A percentile compares a stretch with the other conserved stretches of the same genome.
Evolutionary conservation across 2,888 invertebrate genomes (phyloP).

Genomic region (Trichacis sp.): DNA sequence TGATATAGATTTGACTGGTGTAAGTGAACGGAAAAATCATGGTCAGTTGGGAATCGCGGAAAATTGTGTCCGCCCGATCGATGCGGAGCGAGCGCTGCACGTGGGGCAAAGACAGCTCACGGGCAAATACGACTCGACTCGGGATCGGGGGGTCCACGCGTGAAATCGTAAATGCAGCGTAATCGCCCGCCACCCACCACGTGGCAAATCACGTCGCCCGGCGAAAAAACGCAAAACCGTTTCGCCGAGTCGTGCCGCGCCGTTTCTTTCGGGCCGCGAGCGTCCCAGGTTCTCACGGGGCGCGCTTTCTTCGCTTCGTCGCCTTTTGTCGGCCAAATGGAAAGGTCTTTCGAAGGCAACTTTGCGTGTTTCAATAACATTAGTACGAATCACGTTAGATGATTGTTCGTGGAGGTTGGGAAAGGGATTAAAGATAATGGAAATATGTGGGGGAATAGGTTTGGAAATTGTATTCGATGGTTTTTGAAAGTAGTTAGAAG

Average conservation of each 20-base stretch:
- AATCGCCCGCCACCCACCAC: slow-evolving; percentile 67
- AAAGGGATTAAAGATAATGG: too few relatives aligned
- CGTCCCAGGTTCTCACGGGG: slow-evolving; percentile 44
- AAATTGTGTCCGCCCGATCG: not conserved
- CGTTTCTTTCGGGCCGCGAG: slow-evolving; percentile 42
- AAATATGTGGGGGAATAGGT: too few relatives aligned
- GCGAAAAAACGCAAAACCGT: slow-evolving; percentile 53
- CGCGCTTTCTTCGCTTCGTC: slow-evolving; percentile 25
- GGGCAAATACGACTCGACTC: slow-evolving; percentile 27
- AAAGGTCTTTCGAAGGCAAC: too few relatives aligned
- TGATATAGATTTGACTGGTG: too few relatives aligned
- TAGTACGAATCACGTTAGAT: too few relatives aligned
- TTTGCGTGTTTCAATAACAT: too few relatives aligned
- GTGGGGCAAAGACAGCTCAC: slow-evolving; percentile 11
- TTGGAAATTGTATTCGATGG: too few relatives aligned
- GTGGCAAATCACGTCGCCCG: slow-evolving; percentile 63
- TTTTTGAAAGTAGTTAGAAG: too few relatives aligned
- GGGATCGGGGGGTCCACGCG: slow-evolving; percentile 49
- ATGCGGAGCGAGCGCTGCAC: not conserved
- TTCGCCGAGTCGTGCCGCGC: slow-evolving; percentile 38
- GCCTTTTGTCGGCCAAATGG: not conserved
- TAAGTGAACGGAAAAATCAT: too few relatives aligned
- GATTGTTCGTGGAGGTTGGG: too few relatives aligned
- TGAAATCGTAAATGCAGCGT: slow-evolving; percentile 67
- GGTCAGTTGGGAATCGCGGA: not conserved